phyloP scores from a whole-genome alignment of 2,797 vertebrate genomes.

The Typhlichthys eigenmanni region DNA sequence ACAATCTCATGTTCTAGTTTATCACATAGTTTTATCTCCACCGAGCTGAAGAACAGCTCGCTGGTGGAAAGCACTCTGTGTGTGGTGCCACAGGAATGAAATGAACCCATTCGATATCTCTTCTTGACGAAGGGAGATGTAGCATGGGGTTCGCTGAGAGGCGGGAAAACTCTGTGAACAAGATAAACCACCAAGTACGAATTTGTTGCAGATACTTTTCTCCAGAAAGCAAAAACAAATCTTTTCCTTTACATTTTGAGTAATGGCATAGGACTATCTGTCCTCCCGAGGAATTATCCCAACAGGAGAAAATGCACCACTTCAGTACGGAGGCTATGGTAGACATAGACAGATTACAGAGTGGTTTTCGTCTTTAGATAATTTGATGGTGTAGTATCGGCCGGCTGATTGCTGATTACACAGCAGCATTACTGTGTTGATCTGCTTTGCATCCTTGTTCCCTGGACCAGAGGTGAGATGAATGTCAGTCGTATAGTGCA shows the following conservation, averaged over 20 bases:
- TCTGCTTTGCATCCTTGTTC: constrained; percentile 77
- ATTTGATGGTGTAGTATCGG: constrained; percentile 64
- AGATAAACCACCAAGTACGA: constrained; percentile 36
- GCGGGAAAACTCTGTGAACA: constrained; percentile 11
- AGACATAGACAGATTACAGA: constrained; percentile 39
- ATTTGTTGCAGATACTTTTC: constrained; percentile 3
- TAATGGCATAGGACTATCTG: constrained; percentile 63
- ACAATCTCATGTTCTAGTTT: constrained; percentile 35
- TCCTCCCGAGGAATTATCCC: constrained; percentile 57
- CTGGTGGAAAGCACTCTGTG: constrained; percentile 26
- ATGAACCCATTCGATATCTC: constrained; percentile 39
- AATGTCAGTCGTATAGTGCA: constrained; percentile 70
- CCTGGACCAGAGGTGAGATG: constrained; percentile 69
- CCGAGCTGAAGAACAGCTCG: constrained; percentile 28
- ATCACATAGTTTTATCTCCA: constrained; percentile 40
- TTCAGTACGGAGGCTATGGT: constrained; percentile 42
- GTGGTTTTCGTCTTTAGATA: constrained; percentile 66
- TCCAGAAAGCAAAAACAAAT: constrained; percentile 49
- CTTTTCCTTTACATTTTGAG: constrained; percentile 17
- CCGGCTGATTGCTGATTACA: constrained; percentile 73
- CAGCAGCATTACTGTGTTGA: constrained; percentile 71
- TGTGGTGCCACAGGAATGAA: constrained; percentile 46
- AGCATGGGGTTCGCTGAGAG: constrained; percentile 16
- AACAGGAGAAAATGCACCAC: constrained; percentile 29
- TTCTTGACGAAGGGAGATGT: constrained; percentile 41